Evolutionary conservation across 1,140 invertebrate species (phyloP), one percentile per base, ranked within the genome.

Genomic region (Drosophila kepulauana): DNA sequence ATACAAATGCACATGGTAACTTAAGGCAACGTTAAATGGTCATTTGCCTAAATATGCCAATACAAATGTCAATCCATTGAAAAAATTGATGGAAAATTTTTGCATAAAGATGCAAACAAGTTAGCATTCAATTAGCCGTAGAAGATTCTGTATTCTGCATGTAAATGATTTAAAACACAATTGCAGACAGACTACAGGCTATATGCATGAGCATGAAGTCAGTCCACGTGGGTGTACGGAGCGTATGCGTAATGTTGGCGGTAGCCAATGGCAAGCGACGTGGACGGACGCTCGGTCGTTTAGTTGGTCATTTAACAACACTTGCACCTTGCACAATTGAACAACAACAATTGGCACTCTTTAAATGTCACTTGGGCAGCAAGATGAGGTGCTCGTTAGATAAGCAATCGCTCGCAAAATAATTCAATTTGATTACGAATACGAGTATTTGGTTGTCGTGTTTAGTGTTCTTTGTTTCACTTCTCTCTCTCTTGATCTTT

Each of bases 1-100:
- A 38, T 28, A 30, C 30, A 28, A 52, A 54, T 52, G 25, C 68
- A 56, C 30, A 25, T 20, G 33, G 54, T 66, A 57, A 46, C 68
- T 62, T 68, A 52, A 77, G 57, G 79, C 72, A 67, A 70, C 16
- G 46, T 74, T 76, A 76, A 68, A 85, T 81, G 75, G 66, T 75
- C 70, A 79, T 81, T 81, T 80, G 69, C 79, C 84, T 91, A 91
- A 91, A 85, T 89, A 78, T 81, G 79, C 72, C 84, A 91, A 88
- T 85, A 74, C 71, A 91, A 91, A 91, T 91, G 89, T 91, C 88
- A 85, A 82, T 65, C 61, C 57, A 77, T 70, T 25, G 3, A 25
- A 25, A 57, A 84, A 75, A 78, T 75, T 30, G 57, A 74, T 79
- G 63, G 45, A 82, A 82, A 81, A 73, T 72, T 74, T 69, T 65